Base-by-base conservation (phyloP, 2,113 vertebrate species). In the Oostethus manadensis region DNA sequence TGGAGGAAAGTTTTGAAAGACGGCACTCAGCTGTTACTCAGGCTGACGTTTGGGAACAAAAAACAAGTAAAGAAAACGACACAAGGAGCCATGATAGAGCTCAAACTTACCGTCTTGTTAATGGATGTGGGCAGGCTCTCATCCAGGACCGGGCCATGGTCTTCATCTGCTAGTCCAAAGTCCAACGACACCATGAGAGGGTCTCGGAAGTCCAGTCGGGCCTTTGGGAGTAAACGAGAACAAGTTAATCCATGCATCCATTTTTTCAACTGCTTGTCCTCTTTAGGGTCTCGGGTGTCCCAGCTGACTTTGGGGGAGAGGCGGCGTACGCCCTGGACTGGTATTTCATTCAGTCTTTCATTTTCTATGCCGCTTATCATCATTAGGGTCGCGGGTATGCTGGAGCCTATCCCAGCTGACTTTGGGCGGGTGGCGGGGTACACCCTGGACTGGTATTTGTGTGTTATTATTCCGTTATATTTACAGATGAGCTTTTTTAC, bases 151-250 rank as follows among this genome's bases (percentile, higher is more conserved):
- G 97, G 95, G 4, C 96, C 96, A 23, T 86, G 71, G 66, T 97
- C 93, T 62, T 92, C 88, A 62, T 95, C 81, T 17, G 82, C 89
- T 16, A 93, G 87, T 66, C 90, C 92, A 77, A 98, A 98, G 62
- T 94, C 88, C 75, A 98, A 70, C 53, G 91, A 92, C 70, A 99
- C 84, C 83, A 93, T 91, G 62, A 99, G 88, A 0, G 94, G 92
- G 62, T 96, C 92, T 58, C 92, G 88, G 81, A 99, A 99, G 77
- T 99, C 96, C 70, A 89, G 91, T n/a, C 91, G 93, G 50, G 92
- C 88, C 97, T 99, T 82, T 10, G 29, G 11, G 8, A 42, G 1
- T 16, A 26, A 14, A 16, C 6, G 23, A 55, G 6, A 43, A 26
- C 6, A 5, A 26, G 11, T 53, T 18, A 4, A 33, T 33, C 29